Percentiles rank a stretch among this genome's conserved stretches.
phyloP scores from a whole-genome alignment of 2,888 invertebrate genomes.

The Gisinianus flammeolus region DNA sequence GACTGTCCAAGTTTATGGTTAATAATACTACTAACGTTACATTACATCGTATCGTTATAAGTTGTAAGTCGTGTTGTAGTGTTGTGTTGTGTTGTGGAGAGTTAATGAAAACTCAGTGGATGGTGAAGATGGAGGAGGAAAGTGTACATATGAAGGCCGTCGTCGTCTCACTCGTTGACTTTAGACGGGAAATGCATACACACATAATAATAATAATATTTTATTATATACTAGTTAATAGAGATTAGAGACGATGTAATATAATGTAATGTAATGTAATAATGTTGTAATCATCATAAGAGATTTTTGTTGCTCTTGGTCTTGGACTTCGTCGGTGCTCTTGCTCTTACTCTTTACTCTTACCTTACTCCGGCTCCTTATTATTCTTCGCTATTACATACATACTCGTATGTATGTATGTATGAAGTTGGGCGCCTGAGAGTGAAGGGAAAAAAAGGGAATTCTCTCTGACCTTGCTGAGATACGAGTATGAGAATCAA shows the following conservation, averaged over 20 bases:
- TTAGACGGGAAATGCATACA: conserved; percentile 37
- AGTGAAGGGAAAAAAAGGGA: background rate
- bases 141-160: conserved; percentile 27
- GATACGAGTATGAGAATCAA: conserved; percentile 7
- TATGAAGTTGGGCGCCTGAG: background rate
- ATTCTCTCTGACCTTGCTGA: conserved; percentile 25
- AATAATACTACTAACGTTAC: background rate
- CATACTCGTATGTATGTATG: too few species aligned
- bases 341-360: background rate
- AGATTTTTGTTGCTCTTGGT: background rate
- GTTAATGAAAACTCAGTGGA: conserved; percentile 21
- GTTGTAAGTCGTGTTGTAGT: background rate
- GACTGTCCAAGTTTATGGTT: background rate
- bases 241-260: too few species aligned
- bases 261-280: too few species aligned
- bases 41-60: background rate
- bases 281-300: background rate
- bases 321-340: background rate
- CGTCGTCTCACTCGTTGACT: conserved; percentile 26
- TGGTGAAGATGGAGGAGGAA: conserved; percentile 7
- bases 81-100: background rate
- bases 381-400: too few species aligned
- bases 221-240: too few species aligned
- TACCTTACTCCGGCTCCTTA: background rate
- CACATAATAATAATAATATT: background rate